Evolutionary conservation across 2,888 invertebrate species (phyloP), one percentile per base, ranked within the genome.

Genomic region (Drosophila mettleri): DNA sequence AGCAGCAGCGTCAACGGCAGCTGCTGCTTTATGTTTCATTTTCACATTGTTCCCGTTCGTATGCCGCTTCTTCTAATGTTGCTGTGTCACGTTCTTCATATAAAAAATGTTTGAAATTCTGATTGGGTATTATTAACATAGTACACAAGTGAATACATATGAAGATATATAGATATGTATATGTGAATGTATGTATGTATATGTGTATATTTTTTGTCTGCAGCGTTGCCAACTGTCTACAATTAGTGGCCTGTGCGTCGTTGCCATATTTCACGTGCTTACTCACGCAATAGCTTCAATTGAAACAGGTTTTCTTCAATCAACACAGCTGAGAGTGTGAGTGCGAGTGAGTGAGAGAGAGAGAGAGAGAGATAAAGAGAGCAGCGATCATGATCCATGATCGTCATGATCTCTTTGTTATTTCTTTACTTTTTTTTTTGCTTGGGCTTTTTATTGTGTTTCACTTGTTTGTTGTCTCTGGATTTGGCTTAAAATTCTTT

Each of bases 211-310:
- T 38, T 59, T 12, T 49, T 41, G 53, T 64, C 36, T 49, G 45
- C 68, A 67, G 78, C 49, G 62, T 69, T 80, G 78, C 85, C 78
- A 80, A 80, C 69, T 73, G 69, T 51, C 51, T 45, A 31, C 75
- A 69, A 79, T 69, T 85, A 68, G 58, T 70, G 43, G 57, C 59
- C 46, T 65, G 54, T 53, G 82, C 85, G 71, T 48, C 61, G 85
- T 89, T 86, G 86, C 86, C 86, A 75, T 83, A 89, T 83, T 86
- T 86, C 86, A 86, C 78, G 57, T 54, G 64, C 66, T 77, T 80
- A 76, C 80, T 70, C 80, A 80, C 70, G 67, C 75, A 86, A 60
- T 66, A 55, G 64, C 76, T 81, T 78, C 79, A 89, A 87, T 89
- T 84, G 69, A 87, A 89, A 89, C 84, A 69, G 89, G 84, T 84